Conservation (phyloP, 2,888 invertebrate species). For the Aquatica leii region DNA sequence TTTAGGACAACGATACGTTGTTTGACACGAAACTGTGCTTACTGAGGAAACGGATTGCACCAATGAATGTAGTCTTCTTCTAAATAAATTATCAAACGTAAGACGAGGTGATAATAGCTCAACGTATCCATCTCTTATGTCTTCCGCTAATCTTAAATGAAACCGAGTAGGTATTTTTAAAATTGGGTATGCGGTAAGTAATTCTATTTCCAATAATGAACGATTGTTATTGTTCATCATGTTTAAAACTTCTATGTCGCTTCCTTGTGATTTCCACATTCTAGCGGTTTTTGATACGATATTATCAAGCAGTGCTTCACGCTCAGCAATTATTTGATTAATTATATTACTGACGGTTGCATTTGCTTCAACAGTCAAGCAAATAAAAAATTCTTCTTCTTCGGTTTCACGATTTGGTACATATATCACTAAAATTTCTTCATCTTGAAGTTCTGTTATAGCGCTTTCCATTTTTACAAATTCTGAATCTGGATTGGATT, state of each 20-base stretch:
- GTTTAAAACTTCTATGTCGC: constrained; percentile 68
- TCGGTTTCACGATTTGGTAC: constrained; percentile 66
- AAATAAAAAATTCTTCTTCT: constrained; percentile 75
- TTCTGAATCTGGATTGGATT: constrained; percentile 59
- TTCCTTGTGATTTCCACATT: constrained; percentile 71
- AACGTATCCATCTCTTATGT: constrained; percentile 74
- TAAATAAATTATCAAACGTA: constrained; percentile 66
- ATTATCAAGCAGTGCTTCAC: constrained; percentile 51
- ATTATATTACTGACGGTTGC: constrained; percentile 64
- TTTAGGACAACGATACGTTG: constrained; percentile 70
- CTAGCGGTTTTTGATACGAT: constrained; percentile 50
- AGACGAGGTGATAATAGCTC: constrained; percentile 70
- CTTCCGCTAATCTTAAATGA: constrained; percentile 64
- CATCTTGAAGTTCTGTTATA: constrained; percentile 56
- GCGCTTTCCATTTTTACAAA: constrained; percentile 60
- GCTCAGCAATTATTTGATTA: constrained; percentile 65
- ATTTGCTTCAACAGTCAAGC: constrained; percentile 66
- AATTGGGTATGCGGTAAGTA: constrained; percentile 70
- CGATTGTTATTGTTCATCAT: constrained; percentile 64
- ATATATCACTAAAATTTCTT: constrained; percentile 71
- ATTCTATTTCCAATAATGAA: constrained; percentile 72
- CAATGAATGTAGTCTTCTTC: constrained; percentile 66
- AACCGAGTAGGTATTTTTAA: constrained; percentile 60
- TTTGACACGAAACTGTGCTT: constrained; percentile 67
- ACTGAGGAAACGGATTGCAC: constrained; percentile 67